Conservation (phyloP, 2,888 invertebrate genomes). For the Lumbricus terrestris region DNA sequence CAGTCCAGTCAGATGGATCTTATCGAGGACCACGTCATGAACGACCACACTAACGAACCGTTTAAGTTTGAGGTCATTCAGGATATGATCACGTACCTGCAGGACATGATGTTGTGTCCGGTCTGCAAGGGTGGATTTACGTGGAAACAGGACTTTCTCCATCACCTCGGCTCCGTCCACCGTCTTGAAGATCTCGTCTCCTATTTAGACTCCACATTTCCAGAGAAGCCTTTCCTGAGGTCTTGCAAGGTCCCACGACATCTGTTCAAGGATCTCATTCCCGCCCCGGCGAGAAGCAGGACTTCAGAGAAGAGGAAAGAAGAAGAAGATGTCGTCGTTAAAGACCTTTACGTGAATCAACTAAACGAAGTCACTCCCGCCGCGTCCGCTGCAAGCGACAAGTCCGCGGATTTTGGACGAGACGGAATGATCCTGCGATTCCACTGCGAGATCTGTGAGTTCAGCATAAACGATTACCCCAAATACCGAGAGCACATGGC, state of each 20-base stretch:
- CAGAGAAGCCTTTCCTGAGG: neutral
- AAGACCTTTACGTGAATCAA: neutral
- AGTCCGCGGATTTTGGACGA: neutral
- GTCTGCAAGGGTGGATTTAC: constrained; percentile 23
- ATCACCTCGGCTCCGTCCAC: constrained; percentile 25
- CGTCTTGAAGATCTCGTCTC: constrained; percentile 20
- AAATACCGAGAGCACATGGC: constrained; percentile 18
- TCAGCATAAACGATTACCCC: constrained; percentile 21
- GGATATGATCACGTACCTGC: constrained; percentile 22
- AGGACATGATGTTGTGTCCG: constrained; percentile 30
- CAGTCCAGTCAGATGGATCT: constrained; percentile 25
- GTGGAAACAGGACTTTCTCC: constrained; percentile 29
- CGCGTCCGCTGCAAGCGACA: neutral
- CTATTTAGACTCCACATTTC: neutral
- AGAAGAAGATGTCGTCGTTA: neutral
- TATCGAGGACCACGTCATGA: constrained; percentile 27
- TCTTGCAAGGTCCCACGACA: constrained; percentile 17
- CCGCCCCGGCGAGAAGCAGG: neutral
- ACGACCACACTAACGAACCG: constrained; percentile 19
- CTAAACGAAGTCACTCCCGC: neutral
- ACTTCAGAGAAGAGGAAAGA: neutral
- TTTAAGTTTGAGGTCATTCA: constrained; percentile 30
- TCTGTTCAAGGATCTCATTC: constrained; percentile 18
- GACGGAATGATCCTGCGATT: constrained; percentile 15
- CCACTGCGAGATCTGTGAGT: constrained; percentile 28